Conservation (phyloP, 2,797 vertebrate genomes). For the Discoglossus pictus region DNA sequence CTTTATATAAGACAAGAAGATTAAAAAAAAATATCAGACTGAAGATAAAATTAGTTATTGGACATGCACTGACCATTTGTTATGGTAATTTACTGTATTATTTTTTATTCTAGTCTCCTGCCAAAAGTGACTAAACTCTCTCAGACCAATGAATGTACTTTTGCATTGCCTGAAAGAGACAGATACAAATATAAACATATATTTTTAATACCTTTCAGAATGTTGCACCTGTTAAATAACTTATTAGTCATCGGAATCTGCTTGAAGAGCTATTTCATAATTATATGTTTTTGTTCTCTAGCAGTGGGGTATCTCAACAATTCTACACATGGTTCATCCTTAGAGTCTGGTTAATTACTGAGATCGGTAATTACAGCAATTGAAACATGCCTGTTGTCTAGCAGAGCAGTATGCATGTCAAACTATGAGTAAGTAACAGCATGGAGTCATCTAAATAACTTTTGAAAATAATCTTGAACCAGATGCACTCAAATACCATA, state of each 20-base stretch:
- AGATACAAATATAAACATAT: conserved; percentile 8
- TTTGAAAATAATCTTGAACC: conserved; percentile 38
- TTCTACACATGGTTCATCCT: conserved; percentile 43
- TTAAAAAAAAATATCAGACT: too few species aligned
- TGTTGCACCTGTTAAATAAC: conserved; percentile 38
- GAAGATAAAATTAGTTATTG: too few species aligned
- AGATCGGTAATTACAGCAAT: conserved; percentile 46
- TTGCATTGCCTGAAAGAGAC: background rate
- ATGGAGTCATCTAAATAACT: conserved; percentile 38
- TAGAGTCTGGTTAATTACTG: conserved; percentile 41
- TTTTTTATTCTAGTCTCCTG: too few species aligned
- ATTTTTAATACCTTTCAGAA: conserved; percentile 30
- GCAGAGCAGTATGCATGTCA: conserved; percentile 40
- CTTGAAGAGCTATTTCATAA: conserved; percentile 38
- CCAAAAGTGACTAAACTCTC: too few species aligned
- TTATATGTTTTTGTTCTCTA: conserved; percentile 44
- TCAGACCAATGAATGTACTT: too few species aligned
- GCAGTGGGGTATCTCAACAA: conserved; percentile 40
- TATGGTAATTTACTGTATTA: too few species aligned
- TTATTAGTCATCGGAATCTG: conserved; percentile 41
- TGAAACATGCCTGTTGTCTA: conserved; percentile 48
- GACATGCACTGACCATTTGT: too few species aligned
- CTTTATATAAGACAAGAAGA: too few species aligned
- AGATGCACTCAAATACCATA: conserved; percentile 30
- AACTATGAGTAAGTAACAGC: conserved; percentile 39